These are phyloP conservation scores for Melieria picta DNA, from an alignment of 2,888 invertebrate species.

Conservation along the genomic window DNA sequence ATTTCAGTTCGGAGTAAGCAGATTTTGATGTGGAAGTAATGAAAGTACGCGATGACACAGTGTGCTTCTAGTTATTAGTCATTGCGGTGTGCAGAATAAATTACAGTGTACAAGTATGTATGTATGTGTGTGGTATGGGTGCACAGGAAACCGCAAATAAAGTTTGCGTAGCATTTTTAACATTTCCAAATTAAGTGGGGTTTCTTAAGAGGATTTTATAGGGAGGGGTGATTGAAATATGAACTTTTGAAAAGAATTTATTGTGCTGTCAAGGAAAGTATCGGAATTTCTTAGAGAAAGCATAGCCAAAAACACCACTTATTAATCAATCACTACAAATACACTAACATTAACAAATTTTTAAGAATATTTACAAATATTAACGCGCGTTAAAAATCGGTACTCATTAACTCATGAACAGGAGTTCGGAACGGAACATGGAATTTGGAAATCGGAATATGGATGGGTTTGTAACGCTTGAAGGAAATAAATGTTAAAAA, in stretches of 20 bases:
- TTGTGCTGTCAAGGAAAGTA: conserved; percentile 52
- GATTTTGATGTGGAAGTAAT: too few relatives aligned
- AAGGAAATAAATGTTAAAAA: conserved; percentile 43
- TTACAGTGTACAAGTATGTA: too few relatives aligned
- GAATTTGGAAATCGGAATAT: too few relatives aligned
- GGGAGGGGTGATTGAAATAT: background rate
- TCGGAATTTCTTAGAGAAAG: conserved; percentile 40
- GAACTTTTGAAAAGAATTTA: conserved; percentile 47
- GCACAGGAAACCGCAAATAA: conserved; percentile 5
- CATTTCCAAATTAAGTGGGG: conserved; percentile 44
- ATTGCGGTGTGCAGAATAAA: too few relatives aligned
- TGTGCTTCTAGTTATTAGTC: too few relatives aligned
- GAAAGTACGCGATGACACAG: too few relatives aligned
- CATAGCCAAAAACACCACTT: conserved; percentile 22
- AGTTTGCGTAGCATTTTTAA: conserved; percentile 55
- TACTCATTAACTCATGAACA: background rate
- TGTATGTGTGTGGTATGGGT: too few relatives aligned
- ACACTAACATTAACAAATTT: conserved; percentile 23
- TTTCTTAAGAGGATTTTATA: background rate
- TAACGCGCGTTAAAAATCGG: conserved; percentile 15
- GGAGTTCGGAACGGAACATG: background rate
- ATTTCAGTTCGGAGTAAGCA: too few relatives aligned
- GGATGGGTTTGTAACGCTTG: too few relatives aligned
- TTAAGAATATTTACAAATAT: conserved; percentile 13
- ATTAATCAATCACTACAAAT: background rate